phyloP scores from a whole-genome alignment of 2,113 vertebrate genomes.

The Trinectes maculatus region DNA sequence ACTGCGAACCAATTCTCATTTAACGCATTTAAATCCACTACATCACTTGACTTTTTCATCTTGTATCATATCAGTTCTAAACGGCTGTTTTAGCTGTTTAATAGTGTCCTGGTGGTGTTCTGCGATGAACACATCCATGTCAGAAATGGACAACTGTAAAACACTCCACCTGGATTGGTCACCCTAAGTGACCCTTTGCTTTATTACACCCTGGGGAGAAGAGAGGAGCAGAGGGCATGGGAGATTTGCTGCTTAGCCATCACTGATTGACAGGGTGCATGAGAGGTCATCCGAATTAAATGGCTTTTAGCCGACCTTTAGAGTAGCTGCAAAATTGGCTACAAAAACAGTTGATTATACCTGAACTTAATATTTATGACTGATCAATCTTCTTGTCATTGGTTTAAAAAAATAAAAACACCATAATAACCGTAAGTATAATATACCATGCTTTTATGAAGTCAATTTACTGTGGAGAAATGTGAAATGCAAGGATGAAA shows the following conservation, averaged over 20 bases:
- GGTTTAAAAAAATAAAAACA: not conserved
- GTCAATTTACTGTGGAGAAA: not conserved
- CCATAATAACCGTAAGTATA: too few relatives aligned
- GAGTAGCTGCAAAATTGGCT: constrained; percentile 12
- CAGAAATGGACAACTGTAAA: constrained; percentile 12
- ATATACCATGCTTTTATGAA: too few relatives aligned
- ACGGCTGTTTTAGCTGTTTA: constrained; percentile 16
- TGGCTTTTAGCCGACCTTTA: constrained; percentile 20
- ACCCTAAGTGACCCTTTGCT: constrained; percentile 20
- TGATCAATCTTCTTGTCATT: not conserved
- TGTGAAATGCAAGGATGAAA: not conserved
- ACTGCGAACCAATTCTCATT: constrained; percentile 1
- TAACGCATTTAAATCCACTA: not conserved
- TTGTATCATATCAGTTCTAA: constrained; percentile 7
- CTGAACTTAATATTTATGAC: not conserved
- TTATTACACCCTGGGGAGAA: constrained; percentile 22
- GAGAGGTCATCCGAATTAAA: constrained; percentile 36
- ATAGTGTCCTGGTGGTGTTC: not conserved
- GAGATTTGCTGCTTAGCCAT: constrained; percentile 31
- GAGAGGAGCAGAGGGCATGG: constrained; percentile 24
- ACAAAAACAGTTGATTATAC: not conserved
- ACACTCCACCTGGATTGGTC: constrained; percentile 43
- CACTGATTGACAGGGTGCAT: constrained; percentile 17
- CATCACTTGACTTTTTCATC: not conserved
- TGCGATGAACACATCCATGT: not conserved